Evolutionary conservation across 2,888 invertebrate genomes (phyloP).

Genomic region (Zeuzera pyrina): DNA sequence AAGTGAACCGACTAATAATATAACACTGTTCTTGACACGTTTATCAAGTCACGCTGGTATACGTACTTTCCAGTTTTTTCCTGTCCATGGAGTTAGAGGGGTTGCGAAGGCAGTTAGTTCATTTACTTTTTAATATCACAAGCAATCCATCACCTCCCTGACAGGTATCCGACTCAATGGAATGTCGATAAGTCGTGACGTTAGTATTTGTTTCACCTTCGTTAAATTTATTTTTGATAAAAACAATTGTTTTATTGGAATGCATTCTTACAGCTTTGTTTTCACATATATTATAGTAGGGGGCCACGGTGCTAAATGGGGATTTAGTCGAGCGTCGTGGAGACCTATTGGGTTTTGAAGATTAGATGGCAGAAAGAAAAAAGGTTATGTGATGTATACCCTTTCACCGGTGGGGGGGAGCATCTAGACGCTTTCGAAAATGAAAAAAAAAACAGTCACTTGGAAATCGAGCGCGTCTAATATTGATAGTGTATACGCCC

Average conservation of each 20-base stretch:
- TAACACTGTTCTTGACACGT: conserved; percentile 27
- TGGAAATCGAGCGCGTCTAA: no score
- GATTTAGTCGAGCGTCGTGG: no score
- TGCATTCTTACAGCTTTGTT: background rate
- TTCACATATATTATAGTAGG: no score
- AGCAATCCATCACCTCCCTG: conserved; percentile 50
- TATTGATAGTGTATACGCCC: no score
- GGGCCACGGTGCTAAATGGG: no score
- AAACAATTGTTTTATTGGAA: background rate
- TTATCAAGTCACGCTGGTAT: conserved; percentile 33
- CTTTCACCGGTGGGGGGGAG: no score
- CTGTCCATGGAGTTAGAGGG: conserved; percentile 30
- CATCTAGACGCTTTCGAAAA: no score
- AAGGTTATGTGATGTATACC: no score
- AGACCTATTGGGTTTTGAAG: no score
- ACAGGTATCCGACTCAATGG: conserved; percentile 41
- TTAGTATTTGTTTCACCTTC: conserved; percentile 21
- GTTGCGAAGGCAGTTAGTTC: conserved; percentile 48
- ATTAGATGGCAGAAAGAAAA: no score
- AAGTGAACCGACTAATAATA: no score
- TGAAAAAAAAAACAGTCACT: no score
- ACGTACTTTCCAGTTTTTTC: conserved; percentile 33
- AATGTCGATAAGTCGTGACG: conserved; percentile 39
- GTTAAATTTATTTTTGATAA: conserved; percentile 11
- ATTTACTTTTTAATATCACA: conserved; percentile 56